A percentile compares a stretch with the other conserved stretches of the same genome.
These are phyloP conservation scores for Lasioglossum villosulum DNA, from an alignment of 2,888 invertebrate species.

Conservation along the genomic window DNA sequence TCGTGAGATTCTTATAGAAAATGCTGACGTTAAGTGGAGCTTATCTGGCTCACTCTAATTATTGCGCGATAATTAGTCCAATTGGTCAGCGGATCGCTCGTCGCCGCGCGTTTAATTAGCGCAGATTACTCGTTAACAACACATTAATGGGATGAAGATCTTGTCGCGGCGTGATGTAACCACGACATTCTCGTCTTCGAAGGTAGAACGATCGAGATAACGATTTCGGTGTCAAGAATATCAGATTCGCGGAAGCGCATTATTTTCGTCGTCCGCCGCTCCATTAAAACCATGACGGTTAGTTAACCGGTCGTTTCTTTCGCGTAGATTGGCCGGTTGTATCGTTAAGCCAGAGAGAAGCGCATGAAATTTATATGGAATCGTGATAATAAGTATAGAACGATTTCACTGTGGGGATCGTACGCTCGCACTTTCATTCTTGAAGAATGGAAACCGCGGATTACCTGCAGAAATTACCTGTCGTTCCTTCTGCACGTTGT, in stretches of 20 bases:
- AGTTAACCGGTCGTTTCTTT: slow-evolving; percentile 27
- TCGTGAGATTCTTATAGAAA: slow-evolving; percentile 17
- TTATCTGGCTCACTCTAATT: slow-evolving; percentile 44
- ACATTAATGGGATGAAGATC: neutral
- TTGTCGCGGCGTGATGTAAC: slow-evolving; percentile 21
- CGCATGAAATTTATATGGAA: slow-evolving; percentile 39
- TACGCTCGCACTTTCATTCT: neutral
- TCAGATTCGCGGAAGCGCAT: slow-evolving; percentile 55
- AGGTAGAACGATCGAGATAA: neutral
- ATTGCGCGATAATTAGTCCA: slow-evolving; percentile 38
- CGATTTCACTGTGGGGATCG: slow-evolving; percentile 34
- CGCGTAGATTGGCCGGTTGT: neutral
- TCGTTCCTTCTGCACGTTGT: neutral
- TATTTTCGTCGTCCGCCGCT: slow-evolving; percentile 41
- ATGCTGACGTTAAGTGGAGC: slow-evolving; percentile 52
- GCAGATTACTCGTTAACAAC: slow-evolving; percentile 5
- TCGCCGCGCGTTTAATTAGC: slow-evolving; percentile 36
- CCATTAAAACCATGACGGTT: slow-evolving; percentile 28
- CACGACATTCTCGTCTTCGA: neutral
- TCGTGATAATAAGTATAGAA: slow-evolving; percentile 31
- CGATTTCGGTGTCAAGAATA: slow-evolving; percentile 17
- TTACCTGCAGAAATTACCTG: neutral
- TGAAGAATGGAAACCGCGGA: neutral
- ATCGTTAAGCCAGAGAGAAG: slow-evolving; percentile 22
- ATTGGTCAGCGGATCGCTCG: slow-evolving; percentile 23